Conservation (phyloP, 2,113 vertebrate species). For the Calyptomena viridis region DNA sequence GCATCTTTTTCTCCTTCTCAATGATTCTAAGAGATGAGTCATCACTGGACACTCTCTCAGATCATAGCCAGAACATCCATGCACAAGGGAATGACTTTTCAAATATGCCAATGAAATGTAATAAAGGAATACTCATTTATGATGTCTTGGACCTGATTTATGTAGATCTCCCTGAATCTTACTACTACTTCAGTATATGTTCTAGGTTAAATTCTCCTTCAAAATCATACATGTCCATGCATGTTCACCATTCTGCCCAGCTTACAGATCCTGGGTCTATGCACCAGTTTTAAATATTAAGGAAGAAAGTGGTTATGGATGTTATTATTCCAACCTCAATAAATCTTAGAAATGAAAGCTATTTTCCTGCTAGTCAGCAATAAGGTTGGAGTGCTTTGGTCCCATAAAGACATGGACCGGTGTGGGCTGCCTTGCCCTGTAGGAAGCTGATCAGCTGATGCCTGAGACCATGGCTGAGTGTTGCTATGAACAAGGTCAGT, state of each 20-base stretch:
- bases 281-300: not conserved
- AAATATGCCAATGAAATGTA: not conserved
- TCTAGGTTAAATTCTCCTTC: not conserved
- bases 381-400: not conserved
- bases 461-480: not conserved
- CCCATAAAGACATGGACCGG: not conserved
- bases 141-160: not conserved
- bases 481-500: not conserved
- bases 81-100: not conserved
- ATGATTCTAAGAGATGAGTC: not conserved
- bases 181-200: not conserved
- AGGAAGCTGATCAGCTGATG: not conserved
- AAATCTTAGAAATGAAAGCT: not conserved
- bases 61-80: not conserved
- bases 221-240: not conserved
- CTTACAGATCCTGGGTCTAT: not conserved
- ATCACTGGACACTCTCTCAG: not conserved
- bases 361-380: not conserved
- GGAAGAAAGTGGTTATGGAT: not conserved
- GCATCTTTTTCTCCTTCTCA: not conserved
- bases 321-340: not conserved
- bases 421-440: not conserved
- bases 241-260: not conserved
- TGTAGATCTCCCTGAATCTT: not conserved
- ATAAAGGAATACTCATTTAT: not conserved